Evolutionary conservation across 2,888 invertebrate genomes (phyloP).

Genomic region (Cremastinae sp.): DNA sequence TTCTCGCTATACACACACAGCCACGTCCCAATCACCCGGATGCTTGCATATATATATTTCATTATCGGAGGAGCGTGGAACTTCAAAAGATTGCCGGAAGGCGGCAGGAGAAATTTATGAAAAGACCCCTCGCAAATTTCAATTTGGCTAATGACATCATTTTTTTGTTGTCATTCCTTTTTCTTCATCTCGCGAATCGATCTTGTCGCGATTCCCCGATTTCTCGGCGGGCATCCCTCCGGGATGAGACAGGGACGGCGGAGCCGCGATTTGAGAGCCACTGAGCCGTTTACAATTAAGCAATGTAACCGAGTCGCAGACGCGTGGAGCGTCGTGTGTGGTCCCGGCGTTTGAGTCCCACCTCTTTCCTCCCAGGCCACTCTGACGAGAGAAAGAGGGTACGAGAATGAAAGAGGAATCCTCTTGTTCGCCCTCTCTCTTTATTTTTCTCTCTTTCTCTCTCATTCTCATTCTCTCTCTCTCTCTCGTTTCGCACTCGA

Average conservation of each 20-base stretch:
- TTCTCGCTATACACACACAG: constrained; percentile 34
- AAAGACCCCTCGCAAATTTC: constrained; percentile 6
- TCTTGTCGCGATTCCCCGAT: not conserved
- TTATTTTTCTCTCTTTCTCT: constrained; percentile 51
- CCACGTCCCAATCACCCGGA: constrained; percentile 16
- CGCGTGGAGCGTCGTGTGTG: constrained; percentile 81
- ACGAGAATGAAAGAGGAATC: constrained; percentile 27
- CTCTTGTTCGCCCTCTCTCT: constrained; percentile 58
- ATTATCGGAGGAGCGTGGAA: constrained; percentile 28
- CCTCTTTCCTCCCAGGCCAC: constrained; percentile 68
- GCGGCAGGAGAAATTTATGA: constrained; percentile 9
- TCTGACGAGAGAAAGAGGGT: constrained; percentile 31
- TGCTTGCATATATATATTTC: constrained; percentile 38
- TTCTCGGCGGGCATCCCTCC: not conserved
- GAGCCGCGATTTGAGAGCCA: constrained; percentile 70
- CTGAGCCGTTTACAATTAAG: constrained; percentile 80
- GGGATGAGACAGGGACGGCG: not conserved
- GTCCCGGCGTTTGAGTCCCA: constrained; percentile 77
- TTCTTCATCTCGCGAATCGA: constrained; percentile 16
- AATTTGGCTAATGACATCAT: not conserved
- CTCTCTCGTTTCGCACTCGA: constrained; percentile 51
- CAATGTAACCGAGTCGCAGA: constrained; percentile 80
- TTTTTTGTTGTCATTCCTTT: not conserved
- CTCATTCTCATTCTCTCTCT: constrained; percentile 56
- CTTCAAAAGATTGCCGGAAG: constrained; percentile 27